Percentiles rank a stretch among this genome's conserved stretches.
Conservation (phyloP, 2,113 vertebrate species). For the Phylloscopus trochilus region DNA sequence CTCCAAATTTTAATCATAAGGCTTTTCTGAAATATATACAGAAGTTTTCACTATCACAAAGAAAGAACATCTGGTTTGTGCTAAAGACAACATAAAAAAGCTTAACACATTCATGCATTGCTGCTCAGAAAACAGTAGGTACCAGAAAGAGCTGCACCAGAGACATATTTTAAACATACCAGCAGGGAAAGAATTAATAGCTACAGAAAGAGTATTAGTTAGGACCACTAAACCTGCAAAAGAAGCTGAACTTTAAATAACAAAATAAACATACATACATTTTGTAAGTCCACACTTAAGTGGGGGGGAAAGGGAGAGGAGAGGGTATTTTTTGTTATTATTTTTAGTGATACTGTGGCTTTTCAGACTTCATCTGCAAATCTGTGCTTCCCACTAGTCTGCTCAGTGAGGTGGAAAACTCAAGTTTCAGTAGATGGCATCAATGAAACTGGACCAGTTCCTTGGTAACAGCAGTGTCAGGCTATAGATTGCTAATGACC, state of each 20-base stretch:
- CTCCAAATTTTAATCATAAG: neutral
- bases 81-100: neutral
- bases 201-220: neutral
- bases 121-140: neutral
- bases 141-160: neutral
- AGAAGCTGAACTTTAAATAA: neutral
- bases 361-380: constrained; percentile 4
- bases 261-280: neutral
- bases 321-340: neutral
- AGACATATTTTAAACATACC: neutral
- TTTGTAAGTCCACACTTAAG: neutral
- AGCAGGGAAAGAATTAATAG: neutral
- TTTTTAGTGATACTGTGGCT: neutral
- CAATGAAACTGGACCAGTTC: neutral
- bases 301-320: fast-evolving
- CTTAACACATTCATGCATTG: neutral
- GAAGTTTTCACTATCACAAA: neutral
- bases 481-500: neutral
- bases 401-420: neutral
- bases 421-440: neutral
- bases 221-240: neutral
- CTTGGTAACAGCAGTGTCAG: neutral
- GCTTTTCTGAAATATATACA: neutral
- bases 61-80: neutral
- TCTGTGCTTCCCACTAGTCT: neutral